Evolutionary conservation across 2,113 vertebrate genomes (phyloP).

Genomic region (Serinus canaria): DNA sequence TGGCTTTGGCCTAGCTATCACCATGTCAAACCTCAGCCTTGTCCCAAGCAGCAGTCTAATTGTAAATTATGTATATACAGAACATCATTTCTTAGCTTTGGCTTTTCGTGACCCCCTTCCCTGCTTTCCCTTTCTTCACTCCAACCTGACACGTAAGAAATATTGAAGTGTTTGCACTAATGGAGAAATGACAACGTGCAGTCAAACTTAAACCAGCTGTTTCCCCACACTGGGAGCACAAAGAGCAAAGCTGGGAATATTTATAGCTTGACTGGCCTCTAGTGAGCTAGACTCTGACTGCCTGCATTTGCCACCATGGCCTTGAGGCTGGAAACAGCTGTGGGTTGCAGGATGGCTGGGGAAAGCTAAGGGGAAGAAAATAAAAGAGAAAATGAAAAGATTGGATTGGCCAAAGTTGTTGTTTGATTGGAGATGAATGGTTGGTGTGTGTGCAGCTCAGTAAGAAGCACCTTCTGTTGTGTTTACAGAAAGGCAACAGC

Average conservation of each 20-base stretch:
- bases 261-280: conserved; percentile 54
- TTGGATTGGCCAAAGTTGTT: not conserved
- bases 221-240: conserved; percentile 7
- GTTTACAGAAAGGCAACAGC: not conserved
- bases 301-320: conserved; percentile 7
- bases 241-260: conserved; percentile 53
- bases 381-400: not conserved
- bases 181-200: conserved; percentile 61
- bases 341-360: not conserved
- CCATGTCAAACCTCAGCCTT: conserved; percentile 1
- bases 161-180: conserved; percentile 47
- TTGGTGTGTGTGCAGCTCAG: not conserved
- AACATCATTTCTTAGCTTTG: conserved; percentile 40
- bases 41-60: conserved; percentile 20
- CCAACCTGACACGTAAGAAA: conserved; percentile 53
- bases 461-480: not conserved
- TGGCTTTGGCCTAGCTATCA: conserved; percentile 36
- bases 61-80: conserved; percentile 38
- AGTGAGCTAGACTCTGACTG: conserved; percentile 28
- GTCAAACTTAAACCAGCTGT: conserved; percentile 73
- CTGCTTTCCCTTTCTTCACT: conserved; percentile 62
- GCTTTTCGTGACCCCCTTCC: conserved; percentile 51
- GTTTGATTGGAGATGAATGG: not conserved
- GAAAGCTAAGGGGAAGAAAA: not conserved
- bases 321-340: not conserved